Conservation (phyloP, 64 coral and sea anemone genomes). For the Stichodactyla helianthus region DNA sequence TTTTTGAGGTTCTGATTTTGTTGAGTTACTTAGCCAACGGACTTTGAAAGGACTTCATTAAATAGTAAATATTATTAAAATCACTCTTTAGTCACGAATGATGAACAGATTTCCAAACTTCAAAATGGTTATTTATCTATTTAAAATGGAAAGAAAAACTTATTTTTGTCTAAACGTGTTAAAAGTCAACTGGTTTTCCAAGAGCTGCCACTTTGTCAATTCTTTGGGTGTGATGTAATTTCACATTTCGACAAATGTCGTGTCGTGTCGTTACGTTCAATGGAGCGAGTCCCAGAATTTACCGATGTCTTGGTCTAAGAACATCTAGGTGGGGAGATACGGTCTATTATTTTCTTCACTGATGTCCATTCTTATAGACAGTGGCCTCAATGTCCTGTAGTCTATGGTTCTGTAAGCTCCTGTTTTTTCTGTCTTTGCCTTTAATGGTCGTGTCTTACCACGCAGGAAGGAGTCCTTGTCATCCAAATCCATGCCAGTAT, state of each 20-base stretch:
- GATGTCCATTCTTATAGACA: background rate
- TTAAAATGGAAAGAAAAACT: background rate
- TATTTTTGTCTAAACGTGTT: background rate
- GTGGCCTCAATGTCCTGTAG: background rate
- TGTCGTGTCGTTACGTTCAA: background rate
- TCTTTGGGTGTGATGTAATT: conserved; percentile 4
- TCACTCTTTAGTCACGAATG: background rate
- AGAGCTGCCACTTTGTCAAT: background rate
- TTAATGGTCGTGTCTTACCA: background rate
- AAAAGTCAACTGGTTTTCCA: background rate
- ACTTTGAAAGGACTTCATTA: background rate
- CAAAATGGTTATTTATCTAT: too few relatives aligned
- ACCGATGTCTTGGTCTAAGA: background rate
- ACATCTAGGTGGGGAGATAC: background rate
- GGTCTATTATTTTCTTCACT: background rate
- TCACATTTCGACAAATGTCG: background rate
- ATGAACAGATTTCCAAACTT: background rate
- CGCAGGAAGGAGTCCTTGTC: conserved; percentile 35
- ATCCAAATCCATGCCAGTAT: conserved; percentile 62
- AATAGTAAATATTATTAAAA: background rate
- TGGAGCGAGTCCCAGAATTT: background rate
- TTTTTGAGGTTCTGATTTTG: background rate
- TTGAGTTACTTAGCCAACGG: too few relatives aligned
- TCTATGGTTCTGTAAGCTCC: conserved; percentile 23
- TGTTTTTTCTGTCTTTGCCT: conserved; percentile 29